Base-by-base conservation (phyloP, 1,140 invertebrate genomes). In the Anoplolepis gracilipes region DNA sequence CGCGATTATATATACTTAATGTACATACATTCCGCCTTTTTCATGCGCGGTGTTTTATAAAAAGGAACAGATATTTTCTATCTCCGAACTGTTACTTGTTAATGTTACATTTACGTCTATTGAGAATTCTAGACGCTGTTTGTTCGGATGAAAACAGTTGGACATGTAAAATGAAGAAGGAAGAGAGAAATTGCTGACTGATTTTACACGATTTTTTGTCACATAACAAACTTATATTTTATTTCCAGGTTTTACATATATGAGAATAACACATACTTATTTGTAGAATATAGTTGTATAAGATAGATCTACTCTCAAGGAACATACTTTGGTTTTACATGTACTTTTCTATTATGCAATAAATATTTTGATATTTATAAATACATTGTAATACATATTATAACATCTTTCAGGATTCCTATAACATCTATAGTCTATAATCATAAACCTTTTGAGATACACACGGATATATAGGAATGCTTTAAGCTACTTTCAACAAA, bases 301-400 rank as follows among this genome's bases (percentile, higher is more conserved):
- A 46, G 81, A 75, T 86, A 87, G 0, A 36, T 49, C 72, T 72
- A 59, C 55, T 82, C 30, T 42, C 76, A 87, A 92, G 90, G 86
- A 92, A 92, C 85, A 85, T 87, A 88, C 85, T 88, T 91, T 91
- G 88, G 88, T 91, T 91, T 91, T 55, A 85, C 87, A 88, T 88
- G 85, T 87, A 89, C 57, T 91, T 91, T 89, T 76, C 85, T 88
- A 82, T 84, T 86, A 85, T 70, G 53, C 70, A 86, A 85, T 90
- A 88, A 90, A 84, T 73, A 72, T 86, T 84, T 82, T 69, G 79
- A 73, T 88, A 88, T 84, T 84, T 90, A 86, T 70, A 90, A 42
- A 55, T 75, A 69, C 3, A 10, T 64, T 78, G 49, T 73, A 89
- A 39, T 46, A 46, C 39, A 46, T 46, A n/a, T n/a, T 42, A 42